phyloP scores from a whole-genome alignment of 2,797 vertebrate species.

The Aratinga solstitialis region DNA sequence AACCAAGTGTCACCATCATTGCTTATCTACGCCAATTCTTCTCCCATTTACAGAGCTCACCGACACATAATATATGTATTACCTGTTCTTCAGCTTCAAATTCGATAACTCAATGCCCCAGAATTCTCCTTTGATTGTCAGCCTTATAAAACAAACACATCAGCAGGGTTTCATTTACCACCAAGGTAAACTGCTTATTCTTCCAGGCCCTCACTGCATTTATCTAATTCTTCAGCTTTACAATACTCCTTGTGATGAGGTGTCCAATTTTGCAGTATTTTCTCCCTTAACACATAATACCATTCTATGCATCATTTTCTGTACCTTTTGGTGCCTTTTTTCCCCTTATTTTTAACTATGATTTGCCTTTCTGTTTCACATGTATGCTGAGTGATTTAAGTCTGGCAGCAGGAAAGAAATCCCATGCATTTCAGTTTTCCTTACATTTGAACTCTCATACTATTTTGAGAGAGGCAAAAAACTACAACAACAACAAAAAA shows the following conservation, averaged over 20 bases:
- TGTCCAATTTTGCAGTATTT: neutral
- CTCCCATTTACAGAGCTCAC: neutral
- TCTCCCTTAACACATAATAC: neutral
- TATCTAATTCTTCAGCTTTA: neutral
- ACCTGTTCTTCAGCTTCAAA: neutral
- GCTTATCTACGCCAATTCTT: neutral
- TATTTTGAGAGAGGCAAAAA: neutral
- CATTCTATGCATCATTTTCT: neutral
- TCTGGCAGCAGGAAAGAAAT: neutral
- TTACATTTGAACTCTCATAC: neutral
- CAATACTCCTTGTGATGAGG: neutral
- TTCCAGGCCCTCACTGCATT: neutral
- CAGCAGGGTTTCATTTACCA: neutral
- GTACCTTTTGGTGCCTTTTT: neutral
- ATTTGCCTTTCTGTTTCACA: neutral
- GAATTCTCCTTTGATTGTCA: neutral
- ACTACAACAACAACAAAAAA: neutral
- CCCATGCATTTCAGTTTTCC: neutral
- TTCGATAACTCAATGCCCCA: neutral
- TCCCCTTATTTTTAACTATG: neutral
- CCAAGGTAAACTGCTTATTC: neutral
- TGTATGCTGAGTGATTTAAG: neutral
- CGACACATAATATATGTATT: neutral
- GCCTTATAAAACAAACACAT: neutral
- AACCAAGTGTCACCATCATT: neutral